These are phyloP conservation scores for Caenorhabditis briggsae DNA, from an alignment of 1,140 invertebrate genomes.

Conservation along the genomic window DNA sequence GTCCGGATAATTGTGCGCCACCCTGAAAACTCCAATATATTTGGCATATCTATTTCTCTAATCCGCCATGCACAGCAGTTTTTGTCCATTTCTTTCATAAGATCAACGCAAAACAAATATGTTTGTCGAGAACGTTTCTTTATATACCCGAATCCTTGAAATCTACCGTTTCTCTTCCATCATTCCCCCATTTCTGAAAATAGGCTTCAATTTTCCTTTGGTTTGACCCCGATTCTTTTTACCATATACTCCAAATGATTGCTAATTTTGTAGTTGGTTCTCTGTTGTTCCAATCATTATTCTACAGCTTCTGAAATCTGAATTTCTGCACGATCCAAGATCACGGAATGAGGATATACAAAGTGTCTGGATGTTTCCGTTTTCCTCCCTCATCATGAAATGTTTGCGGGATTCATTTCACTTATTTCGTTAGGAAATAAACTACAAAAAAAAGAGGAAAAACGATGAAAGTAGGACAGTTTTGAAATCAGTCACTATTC, in stretches of 20 bases:
- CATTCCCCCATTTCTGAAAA: background rate
- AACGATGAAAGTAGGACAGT: constrained; percentile 16
- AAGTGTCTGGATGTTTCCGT: constrained; percentile 40
- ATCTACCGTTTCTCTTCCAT: background rate
- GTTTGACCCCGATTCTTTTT: background rate
- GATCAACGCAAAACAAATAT: too few species aligned
- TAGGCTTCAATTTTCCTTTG: constrained; percentile 5
- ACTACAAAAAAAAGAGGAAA: too few species aligned
- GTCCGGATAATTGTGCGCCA: too few species aligned
- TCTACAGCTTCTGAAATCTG: too few species aligned
- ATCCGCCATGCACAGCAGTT: too few species aligned
- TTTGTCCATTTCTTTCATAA: too few species aligned
- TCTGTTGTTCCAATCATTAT: too few species aligned
- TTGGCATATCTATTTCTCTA: too few species aligned
- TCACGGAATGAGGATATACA: background rate
- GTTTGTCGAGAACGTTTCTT: background rate
- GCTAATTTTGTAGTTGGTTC: too few species aligned
- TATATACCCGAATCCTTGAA: background rate
- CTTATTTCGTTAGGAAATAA: constrained; percentile 25
- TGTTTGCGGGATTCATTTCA: constrained; percentile 53
- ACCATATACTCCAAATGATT: too few species aligned
- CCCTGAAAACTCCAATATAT: too few species aligned
- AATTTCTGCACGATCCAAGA: background rate
- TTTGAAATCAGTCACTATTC: constrained; percentile 2
- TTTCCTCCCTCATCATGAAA: constrained; percentile 7